Evolutionary conservation across 2,113 vertebrate genomes (phyloP).

Genomic region (Grus americana): DNA sequence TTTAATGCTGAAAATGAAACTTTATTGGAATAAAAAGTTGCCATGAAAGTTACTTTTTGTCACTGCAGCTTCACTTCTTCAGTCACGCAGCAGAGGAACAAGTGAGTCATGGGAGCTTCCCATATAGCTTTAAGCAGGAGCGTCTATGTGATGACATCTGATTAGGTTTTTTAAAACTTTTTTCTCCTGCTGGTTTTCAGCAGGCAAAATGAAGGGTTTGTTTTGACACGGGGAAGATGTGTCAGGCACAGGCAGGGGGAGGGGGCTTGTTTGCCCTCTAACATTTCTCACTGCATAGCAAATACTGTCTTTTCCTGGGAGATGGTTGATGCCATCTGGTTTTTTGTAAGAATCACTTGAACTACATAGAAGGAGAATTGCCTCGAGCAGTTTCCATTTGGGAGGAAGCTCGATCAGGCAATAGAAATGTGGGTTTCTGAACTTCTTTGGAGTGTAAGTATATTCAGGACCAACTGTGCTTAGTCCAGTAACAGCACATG

Average conservation of each 20-base stretch:
- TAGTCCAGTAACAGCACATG: neutral
- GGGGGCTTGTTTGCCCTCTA: constrained; percentile 29
- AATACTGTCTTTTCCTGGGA: neutral
- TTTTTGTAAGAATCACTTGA: neutral
- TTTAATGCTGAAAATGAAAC: neutral
- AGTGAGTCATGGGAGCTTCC: neutral
- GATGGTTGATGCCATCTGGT: neutral
- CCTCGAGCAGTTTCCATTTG: neutral
- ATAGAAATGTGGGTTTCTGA: neutral
- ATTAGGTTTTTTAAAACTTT: neutral
- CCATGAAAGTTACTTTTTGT: neutral
- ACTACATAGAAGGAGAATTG: neutral
- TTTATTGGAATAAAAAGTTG: neutral
- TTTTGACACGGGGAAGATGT: neutral
- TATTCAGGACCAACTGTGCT: neutral
- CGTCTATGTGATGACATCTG: neutral
- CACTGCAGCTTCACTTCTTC: neutral
- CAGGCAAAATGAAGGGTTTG: neutral
- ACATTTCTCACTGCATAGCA: neutral
- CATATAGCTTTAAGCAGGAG: neutral
- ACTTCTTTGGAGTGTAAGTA: neutral
- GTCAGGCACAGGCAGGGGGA: neutral
- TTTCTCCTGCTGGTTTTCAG: neutral
- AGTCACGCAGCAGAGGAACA: too few species aligned
- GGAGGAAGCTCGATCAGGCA: neutral